Evolutionary conservation across 2,888 invertebrate genomes (phyloP), one percentile per base, ranked within the genome.

Genomic region (Microdon myrmicae): DNA sequence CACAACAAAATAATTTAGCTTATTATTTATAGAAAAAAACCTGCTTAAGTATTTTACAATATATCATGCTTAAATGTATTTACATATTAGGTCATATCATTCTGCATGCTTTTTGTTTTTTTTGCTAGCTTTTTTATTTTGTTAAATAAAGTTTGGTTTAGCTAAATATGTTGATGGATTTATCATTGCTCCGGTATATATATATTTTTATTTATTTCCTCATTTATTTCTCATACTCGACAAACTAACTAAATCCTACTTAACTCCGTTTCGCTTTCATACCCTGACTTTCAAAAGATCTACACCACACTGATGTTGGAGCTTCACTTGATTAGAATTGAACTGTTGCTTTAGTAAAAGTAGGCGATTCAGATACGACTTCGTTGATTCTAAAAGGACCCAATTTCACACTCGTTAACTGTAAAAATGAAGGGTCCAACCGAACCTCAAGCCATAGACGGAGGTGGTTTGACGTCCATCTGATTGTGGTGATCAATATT

Each of bases 391-490:
- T 68, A 64, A 45, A 64, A 70, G 70, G 70, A 69, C 70, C 70
- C 70, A 67, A 66, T 43, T 35, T 59, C 56, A 55, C 43, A 54
- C 54, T 67, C 61, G 37, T 53, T 66, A 12, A 45, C 38, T 67
- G 77, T 74, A 68, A 78, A 79, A 69, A 79, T 71, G 70, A 78
- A 86, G 86, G 84, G 86, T 84, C 87, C 87, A 84, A 87, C 87
- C 85, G 86, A 87, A 60, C 76, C 76, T 80, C 79, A 80, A 73
- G 79, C 80, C 73, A 80, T 74, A 51, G 79, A 76, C 16, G 61
- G 67, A 28, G 67, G 67, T 9, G 89, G 90, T 81, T 90, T 90
- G 70, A 90, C 87, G 75, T 90, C 90, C 75, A 87, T 82, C 75
- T 85, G 86, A 74, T 83, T 82, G 69, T 84, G 83, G 80, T 86